phyloP scores from a whole-genome alignment of 1,140 invertebrate species.

The Papilio glaucus region DNA sequence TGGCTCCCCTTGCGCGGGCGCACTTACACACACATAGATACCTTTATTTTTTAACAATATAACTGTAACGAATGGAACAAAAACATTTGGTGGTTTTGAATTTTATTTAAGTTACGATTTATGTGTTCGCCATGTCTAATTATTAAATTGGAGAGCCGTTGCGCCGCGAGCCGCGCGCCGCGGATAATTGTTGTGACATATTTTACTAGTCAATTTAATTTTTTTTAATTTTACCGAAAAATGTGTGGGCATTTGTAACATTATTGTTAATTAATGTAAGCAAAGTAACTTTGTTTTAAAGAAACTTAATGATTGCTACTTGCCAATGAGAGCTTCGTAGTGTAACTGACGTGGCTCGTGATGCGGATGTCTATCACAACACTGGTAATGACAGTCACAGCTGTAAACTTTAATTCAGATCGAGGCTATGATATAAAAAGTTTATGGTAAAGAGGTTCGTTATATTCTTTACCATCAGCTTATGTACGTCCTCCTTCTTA shows the following conservation, averaged over 20 bases:
- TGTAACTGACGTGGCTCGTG: too few relatives aligned
- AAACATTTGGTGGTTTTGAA: slow-evolving; percentile 49
- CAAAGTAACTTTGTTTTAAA: not conserved
- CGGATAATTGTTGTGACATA: slow-evolving; percentile 65
- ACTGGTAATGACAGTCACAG: too few relatives aligned
- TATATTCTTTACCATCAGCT: too few relatives aligned
- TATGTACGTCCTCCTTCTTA: too few relatives aligned
- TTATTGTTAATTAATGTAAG: not conserved
- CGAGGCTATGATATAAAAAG: too few relatives aligned
- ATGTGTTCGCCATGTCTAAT: slow-evolving; percentile 49
- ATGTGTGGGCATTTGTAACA: not conserved
- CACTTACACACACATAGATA: slow-evolving; percentile 32
- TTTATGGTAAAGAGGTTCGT: too few relatives aligned
- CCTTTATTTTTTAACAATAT: slow-evolving; percentile 47
- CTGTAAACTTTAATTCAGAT: too few relatives aligned
- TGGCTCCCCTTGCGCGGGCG: slow-evolving; percentile 53
- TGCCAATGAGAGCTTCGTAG: too few relatives aligned
- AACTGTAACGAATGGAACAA: slow-evolving; percentile 53
- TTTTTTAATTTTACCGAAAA: slow-evolving; percentile 21
- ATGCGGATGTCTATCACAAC: too few relatives aligned
- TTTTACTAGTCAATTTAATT: slow-evolving; percentile 43
- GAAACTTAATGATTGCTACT: too few relatives aligned
- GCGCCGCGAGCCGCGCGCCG: slow-evolving; percentile 35
- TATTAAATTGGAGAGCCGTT: slow-evolving; percentile 47
- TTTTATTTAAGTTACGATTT: slow-evolving; percentile 42